Conservation (phyloP, 2,113 vertebrate species). For the Hippocampus barbouri region DNA sequence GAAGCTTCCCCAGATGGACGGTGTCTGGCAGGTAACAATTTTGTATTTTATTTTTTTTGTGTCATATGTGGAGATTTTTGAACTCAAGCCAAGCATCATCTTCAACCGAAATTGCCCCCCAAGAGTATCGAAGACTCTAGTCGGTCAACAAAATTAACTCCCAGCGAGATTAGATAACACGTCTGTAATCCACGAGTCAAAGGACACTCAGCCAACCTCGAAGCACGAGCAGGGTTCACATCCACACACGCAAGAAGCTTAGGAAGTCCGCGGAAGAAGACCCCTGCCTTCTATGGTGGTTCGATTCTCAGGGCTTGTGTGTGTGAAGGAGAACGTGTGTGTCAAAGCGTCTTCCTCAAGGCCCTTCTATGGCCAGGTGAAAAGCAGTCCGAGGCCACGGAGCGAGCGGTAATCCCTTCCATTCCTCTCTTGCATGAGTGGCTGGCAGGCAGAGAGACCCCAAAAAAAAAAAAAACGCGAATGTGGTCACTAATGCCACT, state of each 20-base stretch:
- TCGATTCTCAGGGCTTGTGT: slow-evolving; percentile 18
- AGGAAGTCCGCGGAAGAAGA: slow-evolving; percentile 31
- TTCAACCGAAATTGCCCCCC: too few species aligned
- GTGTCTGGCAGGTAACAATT: neutral
- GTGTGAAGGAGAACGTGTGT: slow-evolving; percentile 6
- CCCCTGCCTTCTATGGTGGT: slow-evolving; percentile 67
- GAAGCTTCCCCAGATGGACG: slow-evolving; percentile 11
- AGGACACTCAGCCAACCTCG: slow-evolving; percentile 43
- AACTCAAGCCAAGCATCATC: too few species aligned
- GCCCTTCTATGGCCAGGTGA: slow-evolving; percentile 67
- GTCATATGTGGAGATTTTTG: neutral
- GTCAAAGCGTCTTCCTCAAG: slow-evolving; percentile 42
- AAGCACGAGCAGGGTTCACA: slow-evolving; percentile 28
- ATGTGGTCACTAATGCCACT: slow-evolving; percentile 49
- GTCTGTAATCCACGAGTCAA: slow-evolving; percentile 50
- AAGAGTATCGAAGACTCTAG: slow-evolving; percentile 2
- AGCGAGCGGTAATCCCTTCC: slow-evolving; percentile 47
- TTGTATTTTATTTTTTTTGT: neutral
- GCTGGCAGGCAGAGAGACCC: slow-evolving; percentile 35
- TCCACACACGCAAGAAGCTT: slow-evolving; percentile 7
- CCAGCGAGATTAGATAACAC: slow-evolving; percentile 39
- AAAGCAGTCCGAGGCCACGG: slow-evolving; percentile 23
- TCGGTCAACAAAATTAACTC: neutral
- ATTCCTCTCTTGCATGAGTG: slow-evolving; percentile 54
- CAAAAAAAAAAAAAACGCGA: slow-evolving; percentile 19